Evolutionary conservation across 2,888 invertebrate species (phyloP), one percentile per base, ranked within the genome.

Genomic region (Caenorhabditis becei): DNA sequence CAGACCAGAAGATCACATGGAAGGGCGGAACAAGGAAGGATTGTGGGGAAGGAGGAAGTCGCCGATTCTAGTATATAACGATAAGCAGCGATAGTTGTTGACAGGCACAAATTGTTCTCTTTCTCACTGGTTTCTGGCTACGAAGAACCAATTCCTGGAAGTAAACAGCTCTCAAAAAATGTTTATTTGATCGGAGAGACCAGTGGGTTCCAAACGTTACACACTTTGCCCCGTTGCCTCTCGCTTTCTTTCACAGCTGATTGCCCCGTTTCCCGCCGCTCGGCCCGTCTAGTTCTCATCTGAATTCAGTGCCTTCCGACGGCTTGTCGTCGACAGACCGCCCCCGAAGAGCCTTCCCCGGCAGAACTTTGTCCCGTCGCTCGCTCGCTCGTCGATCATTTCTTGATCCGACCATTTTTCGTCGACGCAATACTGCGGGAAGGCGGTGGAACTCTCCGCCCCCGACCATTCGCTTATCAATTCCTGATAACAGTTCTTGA

Each of bases 381-480:
- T 26, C 54, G 54, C 54, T 26, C 23, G 24, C 54, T 54, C 26
- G 28, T 26, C 35, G 53, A 54, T 23, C 56, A 44, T 53, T 44
- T 63, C 56, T 58, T 62, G 65, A 28, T 62, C 61, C 26, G 61
- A 37, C 53, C 53, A 37, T 47, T 72, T 56, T 49, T 24, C 51
- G 51, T 74, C 74, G 66, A 49, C 65, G 74, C 65, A 58, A 66
- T 23, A 24, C 24, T 63, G 65, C 51, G 37, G 23, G 23, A 51
- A 51, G 47, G 35, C 35, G 70, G 53, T 14, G 20, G 56, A 8
- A 35, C 24, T 20, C 74, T 51, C 74, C 74, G 51, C 74, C 74
- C 74, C 16, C 66, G 20, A 41, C 61, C 51, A 54, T 35, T 26
- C 35, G 23, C 59, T 74, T 66, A 66, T 66, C 66, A 65, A 65